Base-by-base conservation (phyloP, 2,888 invertebrate genomes). In the Drosophila birchii region DNA sequence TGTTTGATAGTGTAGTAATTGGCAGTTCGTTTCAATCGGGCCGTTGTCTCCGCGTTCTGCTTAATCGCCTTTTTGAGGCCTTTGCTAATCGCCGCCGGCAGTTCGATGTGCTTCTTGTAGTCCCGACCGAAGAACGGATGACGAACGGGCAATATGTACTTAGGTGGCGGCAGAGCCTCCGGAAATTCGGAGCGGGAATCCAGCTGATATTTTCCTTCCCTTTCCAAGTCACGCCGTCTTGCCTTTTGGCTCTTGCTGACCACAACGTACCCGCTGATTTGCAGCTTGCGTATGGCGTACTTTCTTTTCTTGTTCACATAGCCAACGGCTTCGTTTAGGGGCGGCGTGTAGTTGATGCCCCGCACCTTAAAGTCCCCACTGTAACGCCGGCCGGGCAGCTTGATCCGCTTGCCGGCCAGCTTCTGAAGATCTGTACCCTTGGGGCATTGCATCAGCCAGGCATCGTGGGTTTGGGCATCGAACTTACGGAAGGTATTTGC, bases 391-490 rank as follows among this genome's bases (percentile, higher is more conserved):
- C 83, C 83, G 0, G 83, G 83, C 38, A 83, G 23, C 44, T 88
- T 88, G 7, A 83, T 62, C 7, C 78, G 78, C 29, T 80, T 82
- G 34, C 47, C 56, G 0, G 14, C 23, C 29, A 74, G 12, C 1
- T 39, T 14, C 8, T n/a, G 36, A 12, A 62, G 41, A 18, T 80
- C 59, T 34, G 75, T 60, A 11, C 70, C 61, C 51, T 68, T 78
- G 18, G 83, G 78, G n/a, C 88, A 86, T n/a, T 80, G 83, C 32
- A 83, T 8, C 11, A 83, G 7, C 86, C 86, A 88, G 8, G 68
- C 88, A 2, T 83, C 83, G 14, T 86, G 76, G 0, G 55, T 47
- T 0, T 63, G 68, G 1, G 29, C 20, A 45, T 88, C 72, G 20
- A 80, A 88, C 0, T 63, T 3, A 1, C 69, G 44, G 1, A 88